Percentiles rank a stretch among this genome's conserved stretches.
These are phyloP conservation scores for Drosophila seguyi DNA, from an alignment of 1,140 invertebrate genomes.

Conservation along the genomic window DNA sequence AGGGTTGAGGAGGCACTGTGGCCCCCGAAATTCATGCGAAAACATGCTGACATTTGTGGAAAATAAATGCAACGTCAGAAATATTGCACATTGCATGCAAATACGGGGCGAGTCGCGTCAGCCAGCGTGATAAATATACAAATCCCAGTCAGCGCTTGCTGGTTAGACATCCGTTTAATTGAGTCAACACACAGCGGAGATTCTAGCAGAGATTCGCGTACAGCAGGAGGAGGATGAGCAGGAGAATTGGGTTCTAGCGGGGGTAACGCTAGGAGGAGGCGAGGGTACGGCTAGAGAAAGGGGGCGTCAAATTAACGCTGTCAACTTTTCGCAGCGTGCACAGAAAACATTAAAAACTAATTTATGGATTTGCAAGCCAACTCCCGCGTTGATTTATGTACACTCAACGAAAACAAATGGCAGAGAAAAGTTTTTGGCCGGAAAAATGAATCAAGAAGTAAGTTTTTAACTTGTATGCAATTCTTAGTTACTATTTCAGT, in stretches of 20 bases:
- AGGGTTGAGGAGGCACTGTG: neutral
- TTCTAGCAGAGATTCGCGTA: slow-evolving; percentile 2
- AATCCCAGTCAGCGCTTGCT: slow-evolving; percentile 48
- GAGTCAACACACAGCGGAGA: slow-evolving; percentile 66
- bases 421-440: neutral
- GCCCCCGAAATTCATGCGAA: slow-evolving; percentile 70
- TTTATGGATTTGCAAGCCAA: slow-evolving; percentile 79
- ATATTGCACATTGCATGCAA: slow-evolving; percentile 76
- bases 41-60: slow-evolving; percentile 75
- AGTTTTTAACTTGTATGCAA: too few species aligned
- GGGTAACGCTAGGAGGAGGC: neutral
- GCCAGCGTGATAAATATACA: slow-evolving; percentile 72
- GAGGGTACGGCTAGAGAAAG: too few species aligned
- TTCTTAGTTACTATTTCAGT: too few species aligned
- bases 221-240: neutral
- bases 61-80: slow-evolving; percentile 78
- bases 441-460: neutral
- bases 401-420: slow-evolving; percentile 20
- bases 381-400: slow-evolving; percentile 72
- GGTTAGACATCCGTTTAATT: slow-evolving; percentile 77
- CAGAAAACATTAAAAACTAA: slow-evolving; percentile 77
- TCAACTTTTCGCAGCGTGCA: slow-evolving; percentile 50
- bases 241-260: neutral
- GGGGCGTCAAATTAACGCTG: slow-evolving; percentile 67
- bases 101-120: slow-evolving; percentile 49